These are phyloP conservation scores for Tiliacea aurago DNA, from an alignment of 2,888 invertebrate species.

Conservation along the genomic window DNA sequence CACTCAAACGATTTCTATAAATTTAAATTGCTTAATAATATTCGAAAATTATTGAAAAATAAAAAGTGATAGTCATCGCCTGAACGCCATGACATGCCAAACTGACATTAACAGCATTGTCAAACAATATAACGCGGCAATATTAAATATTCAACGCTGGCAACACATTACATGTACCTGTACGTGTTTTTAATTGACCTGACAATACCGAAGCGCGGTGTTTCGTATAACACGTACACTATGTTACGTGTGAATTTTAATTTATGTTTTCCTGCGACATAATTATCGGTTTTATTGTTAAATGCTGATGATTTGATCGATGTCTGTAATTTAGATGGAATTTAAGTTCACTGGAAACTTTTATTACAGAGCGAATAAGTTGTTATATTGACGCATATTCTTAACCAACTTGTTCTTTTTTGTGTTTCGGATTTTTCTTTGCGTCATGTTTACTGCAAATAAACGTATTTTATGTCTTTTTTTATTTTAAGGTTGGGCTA, in stretches of 20 bases:
- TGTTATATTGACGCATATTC: neutral
- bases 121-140: conserved; percentile 83
- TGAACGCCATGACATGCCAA: conserved; percentile 85
- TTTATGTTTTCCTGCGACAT: conserved; percentile 26
- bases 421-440: too few species aligned
- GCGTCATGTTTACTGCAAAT: too few species aligned
- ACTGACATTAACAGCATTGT: conserved; percentile 88
- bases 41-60: conserved; percentile 76
- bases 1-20: conserved; percentile 68
- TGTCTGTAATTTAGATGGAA: conserved; percentile 7
- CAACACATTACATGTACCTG: conserved; percentile 77
- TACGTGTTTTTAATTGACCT: conserved; percentile 81
- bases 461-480: too few species aligned
- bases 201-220: conserved; percentile 76
- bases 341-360: conserved; percentile 15
- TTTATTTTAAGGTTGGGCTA: neutral
- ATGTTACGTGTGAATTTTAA: conserved; percentile 47
- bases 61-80: conserved; percentile 75
- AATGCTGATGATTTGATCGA: conserved; percentile 31
- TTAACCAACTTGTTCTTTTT: too few species aligned
- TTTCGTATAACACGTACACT: conserved; percentile 46
- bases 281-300: conserved; percentile 41
- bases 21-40: conserved; percentile 76
- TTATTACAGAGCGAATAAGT: neutral
- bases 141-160: conserved; percentile 84